A percentile compares a stretch with the other conserved stretches of the same genome.
Conservation (phyloP, 2,113 vertebrate species). For the Beaufortia kweichowensis region DNA sequence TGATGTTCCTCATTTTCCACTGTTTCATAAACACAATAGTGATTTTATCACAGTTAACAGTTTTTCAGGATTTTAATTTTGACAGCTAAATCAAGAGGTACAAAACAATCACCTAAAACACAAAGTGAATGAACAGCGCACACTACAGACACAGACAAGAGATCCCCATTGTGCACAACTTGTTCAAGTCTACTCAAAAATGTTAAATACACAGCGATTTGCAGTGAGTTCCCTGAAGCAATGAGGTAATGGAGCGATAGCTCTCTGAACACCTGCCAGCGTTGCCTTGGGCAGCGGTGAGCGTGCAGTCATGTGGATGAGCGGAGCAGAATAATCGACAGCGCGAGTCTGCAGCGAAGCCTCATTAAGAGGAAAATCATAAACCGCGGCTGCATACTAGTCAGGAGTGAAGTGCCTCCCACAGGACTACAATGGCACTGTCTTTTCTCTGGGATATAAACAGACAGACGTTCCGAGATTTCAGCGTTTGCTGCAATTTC, state of each 20-base stretch:
- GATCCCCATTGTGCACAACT: background rate
- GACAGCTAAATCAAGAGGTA: no score
- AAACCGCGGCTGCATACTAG: background rate
- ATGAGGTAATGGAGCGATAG: conserved; percentile 16
- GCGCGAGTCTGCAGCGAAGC: conserved; percentile 23
- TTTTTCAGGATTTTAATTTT: no score
- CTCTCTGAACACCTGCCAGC: conserved; percentile 30
- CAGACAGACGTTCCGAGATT: conserved; percentile 1
- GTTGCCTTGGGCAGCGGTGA: conserved; percentile 24
- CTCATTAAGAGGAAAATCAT: conserved; percentile 33
- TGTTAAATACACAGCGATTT: conserved; percentile 26
- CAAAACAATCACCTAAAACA: background rate
- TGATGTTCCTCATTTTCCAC: background rate
- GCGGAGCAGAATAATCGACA: conserved; percentile 26
- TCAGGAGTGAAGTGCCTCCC: conserved; percentile 34
- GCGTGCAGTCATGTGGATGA: conserved; percentile 19
- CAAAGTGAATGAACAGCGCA: background rate
- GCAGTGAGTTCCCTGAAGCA: conserved; percentile 22
- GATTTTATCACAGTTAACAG: no score
- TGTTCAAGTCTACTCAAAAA: conserved; percentile 1
- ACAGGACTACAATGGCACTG: conserved; percentile 5
- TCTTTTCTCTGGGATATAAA: background rate
- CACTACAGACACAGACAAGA: background rate
- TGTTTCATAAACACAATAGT: no score
- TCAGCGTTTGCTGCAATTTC: background rate